Percentiles rank a stretch among this genome's conserved stretches.
These are phyloP conservation scores for Setophaga kirtlandii DNA, from an alignment of 2,113 vertebrate genomes.

Conservation along the genomic window DNA sequence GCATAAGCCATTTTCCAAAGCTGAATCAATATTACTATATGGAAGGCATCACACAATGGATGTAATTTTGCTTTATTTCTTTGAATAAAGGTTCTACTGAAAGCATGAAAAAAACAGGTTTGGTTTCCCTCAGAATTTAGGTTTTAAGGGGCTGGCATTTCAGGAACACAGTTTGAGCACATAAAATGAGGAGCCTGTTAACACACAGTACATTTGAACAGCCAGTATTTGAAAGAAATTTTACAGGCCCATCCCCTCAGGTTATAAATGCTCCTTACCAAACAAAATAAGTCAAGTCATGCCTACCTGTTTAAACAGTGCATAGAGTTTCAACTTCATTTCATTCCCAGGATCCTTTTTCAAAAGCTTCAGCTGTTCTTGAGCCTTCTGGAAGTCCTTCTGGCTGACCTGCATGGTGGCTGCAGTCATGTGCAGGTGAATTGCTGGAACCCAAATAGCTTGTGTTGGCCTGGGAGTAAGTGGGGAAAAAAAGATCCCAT, in stretches of 20 bases:
- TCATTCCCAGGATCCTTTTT: constrained; percentile 89
- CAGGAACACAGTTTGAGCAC: background rate
- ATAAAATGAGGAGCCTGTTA: background rate
- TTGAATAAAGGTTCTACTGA: background rate
- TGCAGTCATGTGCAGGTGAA: constrained; percentile 71
- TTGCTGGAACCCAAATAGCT: background rate
- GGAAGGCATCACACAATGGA: background rate
- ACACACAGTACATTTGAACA: background rate
- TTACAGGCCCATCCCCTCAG: background rate
- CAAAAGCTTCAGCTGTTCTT: constrained; percentile 80
- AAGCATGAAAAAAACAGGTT: background rate
- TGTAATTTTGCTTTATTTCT: background rate
- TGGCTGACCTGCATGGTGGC: constrained; percentile 77
- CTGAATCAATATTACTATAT: background rate
- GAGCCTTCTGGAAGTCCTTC: constrained; percentile 85
- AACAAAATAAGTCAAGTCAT: background rate
- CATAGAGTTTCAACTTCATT: constrained; percentile 89
- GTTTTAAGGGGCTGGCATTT: background rate
- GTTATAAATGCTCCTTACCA: background rate
- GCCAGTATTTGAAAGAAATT: background rate
- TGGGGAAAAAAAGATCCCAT: background rate
- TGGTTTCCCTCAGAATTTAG: background rate
- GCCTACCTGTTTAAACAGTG: constrained; percentile 92
- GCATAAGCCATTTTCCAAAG: background rate
- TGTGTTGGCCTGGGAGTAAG: background rate